Conservation (phyloP, 2,797 vertebrate genomes). For the Sciaenops ocellatus region DNA sequence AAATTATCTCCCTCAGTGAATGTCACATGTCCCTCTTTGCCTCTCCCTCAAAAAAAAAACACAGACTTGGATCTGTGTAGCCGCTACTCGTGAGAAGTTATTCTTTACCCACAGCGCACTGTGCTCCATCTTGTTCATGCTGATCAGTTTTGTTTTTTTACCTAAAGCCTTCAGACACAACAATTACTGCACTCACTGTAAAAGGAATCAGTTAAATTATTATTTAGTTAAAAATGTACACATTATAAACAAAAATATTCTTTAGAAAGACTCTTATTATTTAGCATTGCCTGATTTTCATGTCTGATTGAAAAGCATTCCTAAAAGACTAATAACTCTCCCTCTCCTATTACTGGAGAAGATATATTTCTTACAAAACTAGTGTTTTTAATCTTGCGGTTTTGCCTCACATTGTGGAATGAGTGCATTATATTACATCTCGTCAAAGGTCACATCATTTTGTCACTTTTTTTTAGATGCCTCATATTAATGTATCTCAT, state of each 20-base stretch:
- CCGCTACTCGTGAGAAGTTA: not conserved
- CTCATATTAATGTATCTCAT: slow-evolving; percentile 15
- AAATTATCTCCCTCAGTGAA: not conserved
- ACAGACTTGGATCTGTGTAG: slow-evolving; percentile 36
- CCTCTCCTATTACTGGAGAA: not conserved
- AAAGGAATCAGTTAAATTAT: not conserved
- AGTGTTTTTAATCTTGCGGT: not conserved
- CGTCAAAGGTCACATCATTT: not conserved
- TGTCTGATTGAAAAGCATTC: not conserved
- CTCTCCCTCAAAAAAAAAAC: slow-evolving; percentile 38
- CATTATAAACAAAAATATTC: too few relatives aligned
- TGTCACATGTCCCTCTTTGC: slow-evolving; percentile 21
- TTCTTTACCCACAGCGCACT: not conserved
- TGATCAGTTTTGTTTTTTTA: not conserved
- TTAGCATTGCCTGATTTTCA: not conserved
- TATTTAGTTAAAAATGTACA: not conserved
- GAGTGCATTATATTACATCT: slow-evolving; percentile 1
- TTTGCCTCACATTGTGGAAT: not conserved
- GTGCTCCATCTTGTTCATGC: not conserved
- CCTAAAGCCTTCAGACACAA: not conserved
- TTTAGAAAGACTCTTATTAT: not conserved
- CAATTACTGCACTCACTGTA: not conserved
- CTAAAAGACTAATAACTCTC: not conserved
- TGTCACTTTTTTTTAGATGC: slow-evolving; percentile 1
- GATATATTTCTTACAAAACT: not conserved